Base-by-base conservation (phyloP, 2,888 invertebrate genomes). In the Pseudococcus viburni region DNA sequence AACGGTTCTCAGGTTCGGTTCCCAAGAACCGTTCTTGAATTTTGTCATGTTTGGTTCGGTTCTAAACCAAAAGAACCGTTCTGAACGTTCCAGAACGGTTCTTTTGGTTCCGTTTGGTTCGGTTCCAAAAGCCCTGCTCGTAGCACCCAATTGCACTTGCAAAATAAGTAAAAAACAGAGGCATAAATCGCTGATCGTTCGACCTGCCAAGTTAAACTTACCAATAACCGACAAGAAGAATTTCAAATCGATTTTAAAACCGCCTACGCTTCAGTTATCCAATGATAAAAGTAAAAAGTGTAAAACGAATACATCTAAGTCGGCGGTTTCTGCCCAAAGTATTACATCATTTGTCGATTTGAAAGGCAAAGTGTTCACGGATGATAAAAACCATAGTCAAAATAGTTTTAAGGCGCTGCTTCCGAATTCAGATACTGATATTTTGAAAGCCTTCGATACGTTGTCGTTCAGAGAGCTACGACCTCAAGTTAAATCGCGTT, bases 141-240 rank as follows among this genome's bases (percentile, higher is more conserved):
- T 80, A n/a, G 33, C 80, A 11, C 42, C 80, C 2, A 80, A 80
- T 1, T 80, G 80, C 33, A 80, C 80, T 9, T 80, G 80, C 15
- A 80, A 80, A 80, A 80, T 80, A n/a, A 46, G 42, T 46, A 80
- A 80, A 46, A 80, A 80, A 12, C 80, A 48, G 17, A 26, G 33
- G 26, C n/a, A 26, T n/a, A 88, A 88, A 55, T 88, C 87, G 33
- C 39, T n/a, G 0, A 39, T 80, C 26, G 48, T 88, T 73, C 87
- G 87, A 46, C 87, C 87, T n/a, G 87, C 87, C 4, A 88, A 88
- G 39, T 51, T 88, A 19, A 88, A 88, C 39, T 19, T 88, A 46
- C 80, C 46, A 9, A 80, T 46, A 4, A 80, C 42, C 42, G 33
- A 80, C 19, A 80, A 46, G 51, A 77, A 88, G 51, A 80, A 80